Evolutionary conservation across 2,888 invertebrate genomes (phyloP).

Genomic region (Cryptus viduatorius): DNA sequence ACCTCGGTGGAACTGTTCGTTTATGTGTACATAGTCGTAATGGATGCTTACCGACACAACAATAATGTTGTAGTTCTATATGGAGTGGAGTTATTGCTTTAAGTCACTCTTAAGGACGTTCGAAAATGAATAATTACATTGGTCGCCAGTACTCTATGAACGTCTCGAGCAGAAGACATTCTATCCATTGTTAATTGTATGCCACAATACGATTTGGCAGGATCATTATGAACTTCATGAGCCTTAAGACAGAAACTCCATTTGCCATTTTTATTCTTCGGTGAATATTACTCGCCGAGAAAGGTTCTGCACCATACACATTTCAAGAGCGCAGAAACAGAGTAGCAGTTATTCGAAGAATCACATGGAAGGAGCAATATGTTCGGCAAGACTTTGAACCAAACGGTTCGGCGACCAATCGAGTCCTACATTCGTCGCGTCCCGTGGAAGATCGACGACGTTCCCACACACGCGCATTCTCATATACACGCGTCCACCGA

Average conservation of each 20-base stretch:
- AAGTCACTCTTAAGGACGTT: neutral
- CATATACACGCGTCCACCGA: neutral
- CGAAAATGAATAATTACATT: conserved; percentile 12
- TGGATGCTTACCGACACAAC: conserved; percentile 11
- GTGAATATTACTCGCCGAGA: neutral
- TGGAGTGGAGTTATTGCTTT: neutral
- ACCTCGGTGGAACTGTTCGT: conserved; percentile 29
- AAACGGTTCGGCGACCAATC: neutral
- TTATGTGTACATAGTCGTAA: conserved; percentile 8
- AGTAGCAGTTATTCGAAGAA: neutral
- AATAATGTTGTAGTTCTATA: neutral
- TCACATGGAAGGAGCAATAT: neutral
- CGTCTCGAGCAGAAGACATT: neutral
- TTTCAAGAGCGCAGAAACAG: neutral
- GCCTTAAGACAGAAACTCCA: neutral
- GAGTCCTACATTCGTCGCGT: neutral
- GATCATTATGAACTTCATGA: neutral
- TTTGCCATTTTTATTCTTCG: neutral
- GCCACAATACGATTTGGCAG: neutral
- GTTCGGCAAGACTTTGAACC: conserved; percentile 2
- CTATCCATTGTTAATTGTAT: neutral
- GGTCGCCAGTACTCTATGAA: conserved; percentile 8
- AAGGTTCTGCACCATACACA: neutral
- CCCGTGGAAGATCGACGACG: conserved; percentile 13
- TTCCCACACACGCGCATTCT: neutral